Base-by-base conservation (phyloP, 2,797 vertebrate genomes). In the Pelodytes ibericus region DNA sequence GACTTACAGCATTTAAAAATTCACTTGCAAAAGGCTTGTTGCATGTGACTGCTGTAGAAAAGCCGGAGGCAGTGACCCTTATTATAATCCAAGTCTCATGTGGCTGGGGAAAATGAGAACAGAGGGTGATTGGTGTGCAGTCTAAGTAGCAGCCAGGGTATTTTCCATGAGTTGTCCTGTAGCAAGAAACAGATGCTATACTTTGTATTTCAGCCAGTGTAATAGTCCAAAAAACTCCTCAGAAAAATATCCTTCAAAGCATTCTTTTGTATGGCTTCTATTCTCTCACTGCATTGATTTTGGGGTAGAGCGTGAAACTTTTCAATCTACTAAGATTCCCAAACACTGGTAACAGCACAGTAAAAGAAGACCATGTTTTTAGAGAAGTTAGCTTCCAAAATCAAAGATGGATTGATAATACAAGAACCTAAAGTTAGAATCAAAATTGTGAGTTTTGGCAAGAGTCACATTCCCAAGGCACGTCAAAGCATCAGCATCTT, bases 131-230 rank as follows among this genome's bases (percentile, higher is more conserved):
- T 75, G 39, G 39, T 30, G 63, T 67, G 29, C 18, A 64, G 47
- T 57, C 30, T 44, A 64, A 73, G 41, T 56, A 64, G 25, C 9
- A 26, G 67, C 39, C 64, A 69, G 56, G 9, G 64, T 59, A 68
- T 31, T 71, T 77, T 77, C 49, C 59, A 76, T 70, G 47, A 41
- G 47, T 63, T 71, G 66, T 70, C 59, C 49, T 65, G 24, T 49
- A 77, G 25, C 61, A 65, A 71, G 53, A 77, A 71, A 77, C 75
- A 77, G 68, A 77, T 77, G 68, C 36, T 59, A 6, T 41, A 6
- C 27, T 49, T 57, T 66, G 60, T 71, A 47, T 65, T 15, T 65
- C 26, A 41, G 49, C 68, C 68, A 71, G 26, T 20, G 49, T 29
- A 71, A 39, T 65, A 65, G 59, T 58, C 41, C 47, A 77, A 71